Percentiles rank a stretch among this genome's conserved stretches.
Evolutionary conservation across 2,113 vertebrate species (phyloP).

Genomic region (Engraulis encrasicolus): DNA sequence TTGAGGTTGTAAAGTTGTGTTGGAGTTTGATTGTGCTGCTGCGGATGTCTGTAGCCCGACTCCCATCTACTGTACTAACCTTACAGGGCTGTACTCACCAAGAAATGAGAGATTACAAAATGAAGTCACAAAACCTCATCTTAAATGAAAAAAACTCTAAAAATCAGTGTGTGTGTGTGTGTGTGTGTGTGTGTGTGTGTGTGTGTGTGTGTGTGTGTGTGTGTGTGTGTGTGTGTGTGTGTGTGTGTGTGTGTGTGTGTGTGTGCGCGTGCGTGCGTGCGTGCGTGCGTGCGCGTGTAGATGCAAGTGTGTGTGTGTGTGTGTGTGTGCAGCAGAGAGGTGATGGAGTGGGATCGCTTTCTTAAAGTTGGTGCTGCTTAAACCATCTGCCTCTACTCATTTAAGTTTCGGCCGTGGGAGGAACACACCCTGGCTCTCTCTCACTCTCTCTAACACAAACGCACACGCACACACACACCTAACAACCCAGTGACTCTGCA

Average conservation of each 20-base stretch:
- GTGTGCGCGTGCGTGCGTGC: conserved; percentile 2
- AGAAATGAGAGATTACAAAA: background rate
- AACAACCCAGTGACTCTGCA: too few species aligned
- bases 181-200: background rate
- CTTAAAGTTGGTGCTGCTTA: background rate
- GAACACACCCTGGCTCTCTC: conserved; percentile 7
- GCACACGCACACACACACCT: too few species aligned
- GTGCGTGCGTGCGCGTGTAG: background rate
- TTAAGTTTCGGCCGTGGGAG: background rate
- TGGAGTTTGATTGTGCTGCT: background rate
- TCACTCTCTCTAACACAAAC: too few species aligned
- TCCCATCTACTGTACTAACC: background rate
- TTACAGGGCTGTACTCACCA: background rate
- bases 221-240: background rate
- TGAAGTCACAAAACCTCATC: background rate
- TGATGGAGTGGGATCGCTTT: background rate
- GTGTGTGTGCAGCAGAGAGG: background rate
- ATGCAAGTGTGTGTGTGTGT: background rate
- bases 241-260: background rate
- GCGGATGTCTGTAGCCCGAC: background rate
- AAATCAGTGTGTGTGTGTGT: background rate
- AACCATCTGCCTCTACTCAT: background rate
- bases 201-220: background rate
- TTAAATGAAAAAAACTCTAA: background rate
- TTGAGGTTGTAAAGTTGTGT: background rate